phyloP scores from a whole-genome alignment of 2,888 invertebrate species.

The Acheta domesticus region DNA sequence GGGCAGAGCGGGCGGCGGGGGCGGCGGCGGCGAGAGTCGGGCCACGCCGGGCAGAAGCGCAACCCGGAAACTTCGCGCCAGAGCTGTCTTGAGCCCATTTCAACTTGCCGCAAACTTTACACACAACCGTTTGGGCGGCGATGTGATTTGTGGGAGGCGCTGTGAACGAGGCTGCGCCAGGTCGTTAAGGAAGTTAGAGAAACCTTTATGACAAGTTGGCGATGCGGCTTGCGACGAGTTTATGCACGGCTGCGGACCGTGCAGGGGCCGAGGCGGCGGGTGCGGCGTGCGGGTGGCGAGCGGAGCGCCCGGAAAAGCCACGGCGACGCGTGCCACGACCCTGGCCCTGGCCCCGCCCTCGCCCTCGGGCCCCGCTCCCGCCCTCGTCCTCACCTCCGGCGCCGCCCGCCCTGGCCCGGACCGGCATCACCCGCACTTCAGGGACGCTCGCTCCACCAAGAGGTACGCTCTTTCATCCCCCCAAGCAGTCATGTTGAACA shows the following conservation, averaged over 20 bases:
- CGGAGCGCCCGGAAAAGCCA: not conserved
- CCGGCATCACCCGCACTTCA: too few species aligned
- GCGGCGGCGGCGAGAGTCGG: not conserved
- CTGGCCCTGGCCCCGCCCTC: too few species aligned
- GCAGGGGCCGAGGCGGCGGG: not conserved
- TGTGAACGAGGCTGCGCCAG: conserved; percentile 7
- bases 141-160: conserved; percentile 7
- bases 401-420: not conserved
- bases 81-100: conserved; percentile 18
- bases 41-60: conserved; percentile 7
- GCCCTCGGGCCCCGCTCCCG: too few species aligned
- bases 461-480: too few species aligned
- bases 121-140: conserved; percentile 1
- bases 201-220: conserved; percentile 18
- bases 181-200: conserved; percentile 18
- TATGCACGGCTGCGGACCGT: not conserved
- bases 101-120: conserved; percentile 18
- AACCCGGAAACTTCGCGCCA: not conserved
- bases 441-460: too few species aligned
- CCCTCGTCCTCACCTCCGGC: not conserved
- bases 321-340: too few species aligned
- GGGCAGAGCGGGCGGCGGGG: not conserved
- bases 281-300: not conserved
- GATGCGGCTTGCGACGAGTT: conserved; percentile 18
- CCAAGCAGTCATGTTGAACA: too few species aligned